Evolutionary conservation across 2,797 vertebrate species (phyloP).

Genomic region (Gambusia yucatana): DNA sequence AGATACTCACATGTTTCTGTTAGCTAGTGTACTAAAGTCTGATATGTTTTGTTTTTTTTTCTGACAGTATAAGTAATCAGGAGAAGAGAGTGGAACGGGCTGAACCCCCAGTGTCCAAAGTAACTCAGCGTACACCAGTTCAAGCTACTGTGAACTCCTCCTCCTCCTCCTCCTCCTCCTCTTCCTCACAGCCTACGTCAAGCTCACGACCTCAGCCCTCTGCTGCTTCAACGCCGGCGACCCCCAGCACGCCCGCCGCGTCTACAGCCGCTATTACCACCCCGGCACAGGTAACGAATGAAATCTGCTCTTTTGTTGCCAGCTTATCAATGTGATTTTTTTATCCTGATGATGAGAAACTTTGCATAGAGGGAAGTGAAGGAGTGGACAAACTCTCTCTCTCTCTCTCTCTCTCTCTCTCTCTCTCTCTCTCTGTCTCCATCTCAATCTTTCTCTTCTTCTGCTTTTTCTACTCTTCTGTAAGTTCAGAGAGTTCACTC

Average conservation of each 20-base stretch:
- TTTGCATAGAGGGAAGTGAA: constrained; percentile 64
- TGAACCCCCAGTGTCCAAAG: constrained; percentile 69
- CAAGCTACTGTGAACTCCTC: constrained; percentile 46
- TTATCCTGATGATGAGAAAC: constrained; percentile 53
- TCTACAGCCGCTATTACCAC: constrained; percentile 50
- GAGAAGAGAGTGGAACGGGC: constrained; percentile 78
- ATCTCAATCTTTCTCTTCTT: constrained; percentile 7
- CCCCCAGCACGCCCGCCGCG: constrained; percentile 61
- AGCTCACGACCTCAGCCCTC: constrained; percentile 71
- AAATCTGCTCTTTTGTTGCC: not conserved
- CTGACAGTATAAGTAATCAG: constrained; percentile 58
- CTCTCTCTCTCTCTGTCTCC: not conserved
- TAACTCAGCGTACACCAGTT: constrained; percentile 56
- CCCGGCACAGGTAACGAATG: constrained; percentile 66
- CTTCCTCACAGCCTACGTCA: constrained; percentile 66
- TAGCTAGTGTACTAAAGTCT: not conserved
- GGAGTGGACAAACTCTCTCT: constrained; percentile 39
- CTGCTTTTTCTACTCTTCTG: constrained; percentile 17
- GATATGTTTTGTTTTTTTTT: not conserved
- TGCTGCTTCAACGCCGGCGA: constrained; percentile 54
- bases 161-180: constrained; percentile 51
- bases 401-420: not conserved
- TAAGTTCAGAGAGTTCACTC: constrained; percentile 49
- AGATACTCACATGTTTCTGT: no score
- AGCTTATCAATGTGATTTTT: not conserved